These are phyloP conservation scores for Trachelus troglodyta DNA, from an alignment of 2,888 invertebrate genomes.

Conservation along the genomic window DNA sequence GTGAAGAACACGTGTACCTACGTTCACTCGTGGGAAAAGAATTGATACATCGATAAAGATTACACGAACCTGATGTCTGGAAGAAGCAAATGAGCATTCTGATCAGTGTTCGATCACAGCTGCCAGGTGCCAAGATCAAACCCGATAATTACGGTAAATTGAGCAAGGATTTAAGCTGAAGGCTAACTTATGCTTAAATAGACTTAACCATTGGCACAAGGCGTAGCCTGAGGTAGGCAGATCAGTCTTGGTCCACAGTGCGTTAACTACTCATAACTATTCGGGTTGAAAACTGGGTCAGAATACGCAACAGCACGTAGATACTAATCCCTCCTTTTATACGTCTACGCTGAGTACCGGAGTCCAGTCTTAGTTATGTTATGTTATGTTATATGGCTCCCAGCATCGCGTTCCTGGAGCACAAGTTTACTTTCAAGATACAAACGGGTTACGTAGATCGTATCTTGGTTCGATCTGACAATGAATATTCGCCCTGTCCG, in stretches of 20 bases:
- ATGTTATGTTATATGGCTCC: neutral
- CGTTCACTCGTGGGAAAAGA: neutral
- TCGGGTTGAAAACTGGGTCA: conserved; percentile 35
- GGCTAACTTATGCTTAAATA: conserved; percentile 6
- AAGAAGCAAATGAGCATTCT: neutral
- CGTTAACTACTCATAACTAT: conserved; percentile 12
- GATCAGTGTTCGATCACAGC: neutral
- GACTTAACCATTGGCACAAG: neutral
- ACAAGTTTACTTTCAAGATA: neutral
- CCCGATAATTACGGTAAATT: conserved; percentile 17
- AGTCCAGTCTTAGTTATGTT: neutral
- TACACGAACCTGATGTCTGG: neutral
- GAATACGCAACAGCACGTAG: conserved; percentile 35
- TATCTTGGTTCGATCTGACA: neutral
- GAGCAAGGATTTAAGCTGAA: conserved; percentile 19
- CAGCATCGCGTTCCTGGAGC: neutral
- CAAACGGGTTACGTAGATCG: neutral
- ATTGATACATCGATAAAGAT: neutral
- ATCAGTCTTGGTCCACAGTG: neutral
- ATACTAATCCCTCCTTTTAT: conserved; percentile 6
- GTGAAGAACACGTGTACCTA: neutral
- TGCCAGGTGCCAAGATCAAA: neutral
- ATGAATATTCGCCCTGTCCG: neutral
- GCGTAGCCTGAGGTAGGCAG: neutral
- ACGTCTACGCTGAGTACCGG: neutral